These are phyloP conservation scores for Mesodorylaimus sp. DNA, from an alignment of 2,888 invertebrate species.

Conservation along the genomic window DNA sequence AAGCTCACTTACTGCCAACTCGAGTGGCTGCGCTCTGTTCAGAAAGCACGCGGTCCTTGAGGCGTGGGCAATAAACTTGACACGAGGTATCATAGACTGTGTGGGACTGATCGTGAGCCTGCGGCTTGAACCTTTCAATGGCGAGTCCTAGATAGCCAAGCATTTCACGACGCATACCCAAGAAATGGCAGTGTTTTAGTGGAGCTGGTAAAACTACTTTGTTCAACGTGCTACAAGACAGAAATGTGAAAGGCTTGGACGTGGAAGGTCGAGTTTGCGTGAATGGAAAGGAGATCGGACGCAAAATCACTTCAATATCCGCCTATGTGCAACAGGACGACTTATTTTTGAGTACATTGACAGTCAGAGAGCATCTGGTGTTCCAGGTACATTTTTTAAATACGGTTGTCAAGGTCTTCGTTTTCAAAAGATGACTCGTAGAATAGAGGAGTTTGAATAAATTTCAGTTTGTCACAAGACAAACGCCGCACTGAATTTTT, in stretches of 20 bases:
- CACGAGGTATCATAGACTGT: too few relatives aligned
- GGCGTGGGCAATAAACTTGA: too few relatives aligned
- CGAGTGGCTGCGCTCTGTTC: too few relatives aligned
- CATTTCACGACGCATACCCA: neutral
- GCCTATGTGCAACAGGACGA: constrained; percentile 29
- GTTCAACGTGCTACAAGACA: constrained; percentile 53
- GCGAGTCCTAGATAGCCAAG: too few relatives aligned
- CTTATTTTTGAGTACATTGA: constrained; percentile 25
- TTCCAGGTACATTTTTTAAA: constrained; percentile 36
- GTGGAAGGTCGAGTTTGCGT: constrained; percentile 25
- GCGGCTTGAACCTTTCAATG: too few relatives aligned
- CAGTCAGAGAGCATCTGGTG: constrained; percentile 26
- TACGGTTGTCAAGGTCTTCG: neutral
- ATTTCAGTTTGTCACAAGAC: too few relatives aligned
- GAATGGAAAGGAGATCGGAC: constrained; percentile 17
- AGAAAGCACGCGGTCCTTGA: too few relatives aligned
- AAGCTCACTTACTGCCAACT: too few relatives aligned
- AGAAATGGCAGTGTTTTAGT: constrained; percentile 20
- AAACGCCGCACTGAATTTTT: too few relatives aligned
- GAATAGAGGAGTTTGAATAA: too few relatives aligned
- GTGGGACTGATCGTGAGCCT: too few relatives aligned
- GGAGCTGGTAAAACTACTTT: constrained; percentile 89
- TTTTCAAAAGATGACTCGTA: too few relatives aligned
- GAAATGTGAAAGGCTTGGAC: constrained; percentile 21
- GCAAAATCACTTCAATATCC: constrained; percentile 19